A percentile compares a stretch with the other conserved stretches of the same genome.
Evolutionary conservation across 2,113 vertebrate genomes (phyloP).

Genomic region (Ranitomeya imitator): DNA sequence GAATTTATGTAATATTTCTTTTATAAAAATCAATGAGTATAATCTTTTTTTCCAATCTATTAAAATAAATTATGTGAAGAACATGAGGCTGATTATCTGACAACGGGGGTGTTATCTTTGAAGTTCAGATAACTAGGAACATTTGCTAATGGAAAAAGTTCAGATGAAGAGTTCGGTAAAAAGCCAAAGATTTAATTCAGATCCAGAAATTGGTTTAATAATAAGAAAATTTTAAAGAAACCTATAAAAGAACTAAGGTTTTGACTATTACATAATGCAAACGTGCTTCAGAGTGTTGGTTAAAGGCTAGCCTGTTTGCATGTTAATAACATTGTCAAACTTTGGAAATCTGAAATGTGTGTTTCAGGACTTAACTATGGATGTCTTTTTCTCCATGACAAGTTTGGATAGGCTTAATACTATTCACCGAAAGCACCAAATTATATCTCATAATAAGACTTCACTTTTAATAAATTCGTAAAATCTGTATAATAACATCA

Average conservation of each 20-base stretch:
- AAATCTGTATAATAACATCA: no score
- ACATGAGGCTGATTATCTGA: slow-evolving; percentile 55
- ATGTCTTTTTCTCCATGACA: neutral
- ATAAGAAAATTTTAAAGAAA: slow-evolving; percentile 9
- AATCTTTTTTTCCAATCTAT: slow-evolving; percentile 55
- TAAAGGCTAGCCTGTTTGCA: neutral
- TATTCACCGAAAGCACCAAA: no score
- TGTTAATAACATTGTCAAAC: no score
- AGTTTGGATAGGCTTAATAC: no score
- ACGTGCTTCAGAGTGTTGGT: neutral
- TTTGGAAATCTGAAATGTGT: no score
- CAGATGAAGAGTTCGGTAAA: slow-evolving; percentile 35
- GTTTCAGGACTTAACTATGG: no score
- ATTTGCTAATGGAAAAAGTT: slow-evolving; percentile 58
- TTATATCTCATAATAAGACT: no score
- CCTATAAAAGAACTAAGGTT: neutral
- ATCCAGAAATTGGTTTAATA: slow-evolving; percentile 28
- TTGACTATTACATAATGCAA: neutral
- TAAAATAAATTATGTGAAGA: slow-evolving; percentile 53
- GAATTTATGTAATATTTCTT: slow-evolving; percentile 52
- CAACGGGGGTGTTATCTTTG: slow-evolving; percentile 56
- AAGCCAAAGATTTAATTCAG: slow-evolving; percentile 43
- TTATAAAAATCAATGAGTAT: slow-evolving; percentile 54
- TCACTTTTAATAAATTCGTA: no score
- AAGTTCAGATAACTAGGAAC: slow-evolving; percentile 47